Evolutionary conservation across 2,888 invertebrate genomes (phyloP).

Genomic region (Synergus laeviventris): DNA sequence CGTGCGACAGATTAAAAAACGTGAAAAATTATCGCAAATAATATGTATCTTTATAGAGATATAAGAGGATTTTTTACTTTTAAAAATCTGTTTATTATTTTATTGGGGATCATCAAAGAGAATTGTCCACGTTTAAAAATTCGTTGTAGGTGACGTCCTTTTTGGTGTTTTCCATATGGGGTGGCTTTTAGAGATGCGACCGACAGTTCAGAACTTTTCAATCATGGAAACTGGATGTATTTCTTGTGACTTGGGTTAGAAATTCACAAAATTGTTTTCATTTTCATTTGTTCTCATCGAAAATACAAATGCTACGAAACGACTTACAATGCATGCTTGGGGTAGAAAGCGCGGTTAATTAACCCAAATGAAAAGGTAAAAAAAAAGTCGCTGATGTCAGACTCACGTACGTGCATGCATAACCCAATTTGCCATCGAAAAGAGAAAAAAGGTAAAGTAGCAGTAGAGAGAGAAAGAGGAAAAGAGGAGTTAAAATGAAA

Average conservation of each 20-base stretch:
- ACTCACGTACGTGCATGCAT: conserved; percentile 38
- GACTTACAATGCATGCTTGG: conserved; percentile 8
- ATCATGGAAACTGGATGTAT: neutral
- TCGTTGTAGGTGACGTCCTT: too few relatives aligned
- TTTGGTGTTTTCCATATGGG: too few relatives aligned
- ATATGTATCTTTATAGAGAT: too few relatives aligned
- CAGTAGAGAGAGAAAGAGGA: conserved; percentile 14
- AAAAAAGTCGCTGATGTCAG: conserved; percentile 51
- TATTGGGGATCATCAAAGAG: too few relatives aligned
- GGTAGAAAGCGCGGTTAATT: conserved; percentile 53
- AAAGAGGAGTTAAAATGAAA: conserved; percentile 39
- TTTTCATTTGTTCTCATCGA: neutral
- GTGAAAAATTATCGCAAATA: too few relatives aligned
- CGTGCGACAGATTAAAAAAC: too few relatives aligned
- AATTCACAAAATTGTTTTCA: neutral
- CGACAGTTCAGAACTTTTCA: too few relatives aligned
- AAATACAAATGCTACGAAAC: neutral
- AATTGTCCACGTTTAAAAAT: too few relatives aligned
- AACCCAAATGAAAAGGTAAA: conserved; percentile 34
- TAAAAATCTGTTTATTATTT: too few relatives aligned
- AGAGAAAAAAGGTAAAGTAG: conserved; percentile 45
- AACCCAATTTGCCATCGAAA: conserved; percentile 56
- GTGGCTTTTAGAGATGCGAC: too few relatives aligned
- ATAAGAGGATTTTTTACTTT: too few relatives aligned
- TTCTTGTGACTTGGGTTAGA: neutral